phyloP scores from a whole-genome alignment of 2,113 vertebrate genomes.

The Marmota monax region DNA sequence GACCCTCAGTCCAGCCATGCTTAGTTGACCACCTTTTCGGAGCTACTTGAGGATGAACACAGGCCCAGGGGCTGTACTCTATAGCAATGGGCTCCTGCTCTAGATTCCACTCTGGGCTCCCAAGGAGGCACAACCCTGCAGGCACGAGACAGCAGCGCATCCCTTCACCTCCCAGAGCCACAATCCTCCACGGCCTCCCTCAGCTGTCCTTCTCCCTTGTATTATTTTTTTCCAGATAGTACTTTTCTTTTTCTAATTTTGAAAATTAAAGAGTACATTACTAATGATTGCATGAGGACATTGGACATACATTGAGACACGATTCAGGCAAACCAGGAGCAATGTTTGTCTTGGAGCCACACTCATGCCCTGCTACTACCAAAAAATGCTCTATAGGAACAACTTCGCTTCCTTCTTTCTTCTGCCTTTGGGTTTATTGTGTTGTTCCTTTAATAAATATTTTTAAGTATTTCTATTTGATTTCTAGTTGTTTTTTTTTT shows the following conservation, averaged over 20 bases:
- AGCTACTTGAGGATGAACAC: too few relatives aligned
- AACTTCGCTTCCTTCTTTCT: neutral
- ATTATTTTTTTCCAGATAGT: neutral
- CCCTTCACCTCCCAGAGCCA: neutral
- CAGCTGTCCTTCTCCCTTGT: neutral
- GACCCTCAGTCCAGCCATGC: too few relatives aligned
- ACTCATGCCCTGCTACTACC: neutral
- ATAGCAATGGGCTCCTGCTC: too few relatives aligned
- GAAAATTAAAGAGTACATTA: neutral
- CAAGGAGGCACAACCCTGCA: too few relatives aligned
- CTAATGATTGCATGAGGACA: neutral
- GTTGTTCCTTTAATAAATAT: neutral
- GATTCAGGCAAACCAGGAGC: neutral
- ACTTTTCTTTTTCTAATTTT: neutral
- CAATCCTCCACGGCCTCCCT: too few relatives aligned
- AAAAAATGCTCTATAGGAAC: neutral
- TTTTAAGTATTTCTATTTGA: neutral
- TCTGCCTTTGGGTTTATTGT: neutral
- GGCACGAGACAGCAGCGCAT: neutral
- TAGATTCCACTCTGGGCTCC: too few relatives aligned
- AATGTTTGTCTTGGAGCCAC: rapidly evolving
- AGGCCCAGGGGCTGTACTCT: too few relatives aligned
- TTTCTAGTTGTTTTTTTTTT: neutral
- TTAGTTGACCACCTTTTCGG: too few relatives aligned
- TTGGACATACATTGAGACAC: neutral